These are phyloP conservation scores for Pongo pygmaeus DNA, from an alignment of 2,113 vertebrate species.

Conservation along the genomic window DNA sequence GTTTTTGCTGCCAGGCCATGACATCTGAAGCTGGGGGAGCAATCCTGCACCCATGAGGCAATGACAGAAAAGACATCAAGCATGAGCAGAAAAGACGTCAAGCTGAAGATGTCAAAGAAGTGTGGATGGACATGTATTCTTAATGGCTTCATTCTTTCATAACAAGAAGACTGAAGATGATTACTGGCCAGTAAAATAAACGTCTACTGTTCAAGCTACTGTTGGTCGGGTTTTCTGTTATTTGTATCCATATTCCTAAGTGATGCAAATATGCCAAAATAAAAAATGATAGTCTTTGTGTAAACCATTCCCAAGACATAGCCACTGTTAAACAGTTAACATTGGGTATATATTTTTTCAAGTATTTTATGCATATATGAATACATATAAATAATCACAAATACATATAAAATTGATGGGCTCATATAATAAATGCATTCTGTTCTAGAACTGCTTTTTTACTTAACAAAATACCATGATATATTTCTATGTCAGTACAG, in stretches of 20 bases:
- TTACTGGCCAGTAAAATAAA: neutral
- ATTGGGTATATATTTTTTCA: neutral
- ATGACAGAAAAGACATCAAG: neutral
- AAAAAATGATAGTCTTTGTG: neutral
- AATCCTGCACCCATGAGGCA: neutral
- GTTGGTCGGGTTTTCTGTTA: neutral
- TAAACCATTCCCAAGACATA: neutral
- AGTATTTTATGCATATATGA: neutral
- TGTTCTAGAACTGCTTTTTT: conserved; percentile 27
- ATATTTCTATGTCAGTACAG: neutral
- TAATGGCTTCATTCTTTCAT: neutral
- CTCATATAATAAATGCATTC: neutral
- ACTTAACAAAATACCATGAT: neutral
- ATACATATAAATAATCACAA: conserved; percentile 31
- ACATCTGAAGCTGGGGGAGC: neutral
- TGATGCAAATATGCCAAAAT: neutral
- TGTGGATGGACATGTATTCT: neutral
- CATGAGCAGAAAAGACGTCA: neutral
- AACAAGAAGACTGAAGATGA: neutral
- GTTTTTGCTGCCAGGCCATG: neutral
- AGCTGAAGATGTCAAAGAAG: neutral
- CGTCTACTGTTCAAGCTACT: neutral
- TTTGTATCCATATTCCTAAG: neutral
- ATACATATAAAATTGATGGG: neutral
- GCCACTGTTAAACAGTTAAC: neutral